Base-by-base conservation (phyloP, 1,140 invertebrate species). In the Danaus melanippus region DNA sequence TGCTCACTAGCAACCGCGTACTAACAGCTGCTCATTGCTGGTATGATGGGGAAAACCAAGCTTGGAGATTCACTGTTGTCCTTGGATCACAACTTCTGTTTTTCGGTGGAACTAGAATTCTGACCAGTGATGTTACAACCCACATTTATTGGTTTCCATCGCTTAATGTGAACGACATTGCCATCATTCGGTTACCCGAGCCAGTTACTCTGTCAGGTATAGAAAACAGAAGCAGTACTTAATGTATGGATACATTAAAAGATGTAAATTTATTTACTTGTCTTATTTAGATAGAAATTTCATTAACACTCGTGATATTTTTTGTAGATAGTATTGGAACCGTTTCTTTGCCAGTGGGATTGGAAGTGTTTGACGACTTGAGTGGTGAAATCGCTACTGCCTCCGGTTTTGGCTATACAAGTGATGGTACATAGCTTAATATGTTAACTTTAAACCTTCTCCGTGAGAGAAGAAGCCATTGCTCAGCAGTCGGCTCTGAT, bases 21-120 rank as follows among this genome's bases (percentile, higher is more conserved):
- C 15, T 75, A 1, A 76, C 70, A 7, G 76, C 76, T 8, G 76
- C 74, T 10, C 76, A 79, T 56, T 79, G 76, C 62, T 76, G 74
- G 71, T 60, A n/a, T 2, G 71, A 76, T 32, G 71, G 71, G 10
- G 8, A 32, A 1, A 51, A 62, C 46, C 69, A 72, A 46, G 74
- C 61, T 10, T 67, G 64, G 52, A 63, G 61, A 15, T 56, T 71
- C 8, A 64, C 56, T 1, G 69, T 76, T 5, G 71, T 77, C 1
- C 62, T 80, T 0, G 77, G 73, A 5, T 74, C 77, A 8, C 39
- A 48, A 1, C 42, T 51, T 4, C 57, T 80, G 7, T 76, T 73
- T 64, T 42, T 40, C 17, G 73, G 74, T 8, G 75, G 77, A 4
- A 67, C 54, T 12, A 63, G 73, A 8, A 8, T 71, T 8, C 32